A percentile compares a stretch with the other conserved stretches of the same genome.
These are phyloP conservation scores for Unio pictorum DNA, from an alignment of 2,888 invertebrate species.

Conservation along the genomic window DNA sequence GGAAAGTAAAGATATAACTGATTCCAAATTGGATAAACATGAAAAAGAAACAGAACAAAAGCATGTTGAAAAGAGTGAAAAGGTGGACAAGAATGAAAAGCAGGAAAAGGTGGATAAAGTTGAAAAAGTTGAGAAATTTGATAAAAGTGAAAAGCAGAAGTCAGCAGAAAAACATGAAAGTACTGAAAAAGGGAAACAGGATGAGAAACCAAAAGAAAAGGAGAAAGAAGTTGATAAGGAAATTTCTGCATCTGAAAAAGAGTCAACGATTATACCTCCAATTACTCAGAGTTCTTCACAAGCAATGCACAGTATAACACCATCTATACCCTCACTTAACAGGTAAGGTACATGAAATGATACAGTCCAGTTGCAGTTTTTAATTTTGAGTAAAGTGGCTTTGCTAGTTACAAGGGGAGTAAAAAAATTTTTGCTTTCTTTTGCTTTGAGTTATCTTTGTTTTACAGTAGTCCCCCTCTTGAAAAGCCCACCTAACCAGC, in stretches of 20 bases:
- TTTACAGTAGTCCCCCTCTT: too few species aligned
- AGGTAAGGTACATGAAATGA: slow-evolving; percentile 34
- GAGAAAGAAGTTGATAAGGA: slow-evolving; percentile 28
- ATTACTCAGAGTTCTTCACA: slow-evolving; percentile 29
- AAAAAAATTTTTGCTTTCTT: too few species aligned
- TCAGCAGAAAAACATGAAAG: slow-evolving; percentile 20
- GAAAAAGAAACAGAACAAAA: slow-evolving; percentile 23
- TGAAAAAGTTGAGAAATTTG: slow-evolving; percentile 25
- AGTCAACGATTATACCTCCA: slow-evolving; percentile 34
- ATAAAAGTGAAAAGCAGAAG: slow-evolving; percentile 12
- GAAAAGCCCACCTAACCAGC: too few species aligned
- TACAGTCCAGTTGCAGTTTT: too few species aligned
- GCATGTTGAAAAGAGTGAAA: slow-evolving; percentile 22
- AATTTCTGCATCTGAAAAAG: slow-evolving; percentile 25
- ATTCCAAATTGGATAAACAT: slow-evolving; percentile 12
- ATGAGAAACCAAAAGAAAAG: slow-evolving; percentile 28
- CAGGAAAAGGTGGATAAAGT: slow-evolving; percentile 21
- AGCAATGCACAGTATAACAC: slow-evolving; percentile 39
- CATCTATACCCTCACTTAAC: slow-evolving; percentile 47
- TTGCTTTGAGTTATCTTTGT: too few species aligned
- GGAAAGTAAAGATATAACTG: slow-evolving; percentile 13
- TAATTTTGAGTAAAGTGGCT: too few species aligned
- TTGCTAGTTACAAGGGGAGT: too few species aligned
- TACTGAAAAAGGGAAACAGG: slow-evolving; percentile 21
- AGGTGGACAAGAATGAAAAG: slow-evolving; percentile 29